Base-by-base conservation (phyloP, 2,797 vertebrate species). In the Malacoctenus gilli region DNA sequence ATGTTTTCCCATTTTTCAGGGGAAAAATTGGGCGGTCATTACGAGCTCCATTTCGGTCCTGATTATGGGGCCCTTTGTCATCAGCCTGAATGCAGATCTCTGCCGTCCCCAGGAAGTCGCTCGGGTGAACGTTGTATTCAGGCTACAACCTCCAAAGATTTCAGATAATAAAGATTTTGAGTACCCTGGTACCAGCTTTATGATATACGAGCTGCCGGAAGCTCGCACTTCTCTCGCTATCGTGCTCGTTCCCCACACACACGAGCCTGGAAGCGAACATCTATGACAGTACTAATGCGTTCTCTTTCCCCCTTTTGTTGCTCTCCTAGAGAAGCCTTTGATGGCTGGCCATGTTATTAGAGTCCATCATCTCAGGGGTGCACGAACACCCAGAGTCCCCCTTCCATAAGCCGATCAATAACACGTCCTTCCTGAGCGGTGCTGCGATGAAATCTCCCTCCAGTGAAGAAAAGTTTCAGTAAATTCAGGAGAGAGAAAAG, bases 321-420 rank as follows among this genome's bases (percentile, higher is more conserved):
- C 37, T 34, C 46, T 68, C 38, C 35, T 37, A 1, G 4, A 9
- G 30, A 23, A n/a, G 11, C 57, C 55, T 71, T 77, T 76, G 83
- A 83, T 82, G 20, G 38, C 51, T 50, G 68, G 47, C 60, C 58
- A 53, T 78, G 10, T 70, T 81, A 75, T 83, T 82, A 72, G 53
- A 57, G 36, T 54, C 23, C 62, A 76, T 72, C 55, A 72, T 79
- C 49, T 68, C 42, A 40, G 14, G 31, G 25, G 56, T 68, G 23
- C 51, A 38, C 52, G 54, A 70, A 65, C 69, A 63, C 73, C 66
- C 56, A 46, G 39, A 72, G 61, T 52, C 52, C 58, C n/a, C 47
- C 48, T 40, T 76, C 64, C 60, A 53, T n/a, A 60, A 67, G 47
- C 46, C 42, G 58, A 60, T 81, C 73, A 32, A 78, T 81, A 76